phyloP scores from a whole-genome alignment of 2,888 invertebrate genomes.

The Himalopsyche tibetana region DNA sequence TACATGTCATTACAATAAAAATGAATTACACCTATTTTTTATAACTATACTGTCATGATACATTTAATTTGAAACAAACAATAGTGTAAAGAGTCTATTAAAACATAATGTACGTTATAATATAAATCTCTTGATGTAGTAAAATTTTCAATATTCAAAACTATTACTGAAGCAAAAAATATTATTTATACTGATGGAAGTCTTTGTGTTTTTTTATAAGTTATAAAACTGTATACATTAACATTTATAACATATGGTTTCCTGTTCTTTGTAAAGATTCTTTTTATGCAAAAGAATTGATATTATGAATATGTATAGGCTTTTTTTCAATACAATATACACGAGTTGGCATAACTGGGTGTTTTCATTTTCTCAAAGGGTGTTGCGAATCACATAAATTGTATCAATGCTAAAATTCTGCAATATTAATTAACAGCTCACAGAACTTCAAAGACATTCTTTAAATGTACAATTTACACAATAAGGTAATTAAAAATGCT shows the following conservation, averaged over 20 bases:
- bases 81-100: no score
- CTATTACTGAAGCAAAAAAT: no score
- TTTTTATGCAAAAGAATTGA: not conserved
- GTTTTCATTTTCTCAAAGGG: constrained; percentile 7
- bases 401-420: constrained; percentile 5
- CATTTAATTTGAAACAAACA: no score
- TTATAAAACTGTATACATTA: no score
- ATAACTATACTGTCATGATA: no score
- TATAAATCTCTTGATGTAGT: no score
- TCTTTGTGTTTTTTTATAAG: no score
- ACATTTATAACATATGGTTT: not conserved
- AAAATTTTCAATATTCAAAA: no score
- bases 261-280: not conserved
- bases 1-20: no score
- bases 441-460: not conserved
- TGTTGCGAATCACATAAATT: constrained; percentile 42
- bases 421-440: not conserved
- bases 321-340: not conserved
- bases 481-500: not conserved
- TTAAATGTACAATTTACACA: not conserved
- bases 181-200: no score
- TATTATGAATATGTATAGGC: not conserved
- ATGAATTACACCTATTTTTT: no score
- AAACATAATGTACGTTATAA: no score
- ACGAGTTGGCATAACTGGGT: not conserved